Evolutionary conservation across 2,888 invertebrate genomes (phyloP).

Genomic region (Hymenopus coronatus): DNA sequence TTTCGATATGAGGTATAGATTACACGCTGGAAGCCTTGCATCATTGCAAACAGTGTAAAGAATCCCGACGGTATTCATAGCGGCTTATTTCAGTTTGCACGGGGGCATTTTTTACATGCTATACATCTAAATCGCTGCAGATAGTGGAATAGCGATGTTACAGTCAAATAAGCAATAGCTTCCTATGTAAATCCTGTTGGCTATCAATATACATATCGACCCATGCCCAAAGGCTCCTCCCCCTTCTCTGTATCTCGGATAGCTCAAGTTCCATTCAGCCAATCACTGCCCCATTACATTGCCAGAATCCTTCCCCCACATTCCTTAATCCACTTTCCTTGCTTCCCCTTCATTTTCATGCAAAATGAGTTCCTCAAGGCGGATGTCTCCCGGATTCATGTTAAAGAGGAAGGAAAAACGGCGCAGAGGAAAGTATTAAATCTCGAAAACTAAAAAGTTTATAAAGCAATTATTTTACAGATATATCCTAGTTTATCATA

Average conservation of each 20-base stretch:
- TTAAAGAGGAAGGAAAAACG: not conserved
- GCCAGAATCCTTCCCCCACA: not conserved
- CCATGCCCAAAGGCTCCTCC: not conserved
- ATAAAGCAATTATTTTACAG: too few species aligned
- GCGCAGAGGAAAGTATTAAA: too few species aligned
- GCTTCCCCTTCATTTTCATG: not conserved
- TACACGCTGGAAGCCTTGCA: too few species aligned
- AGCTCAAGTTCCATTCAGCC: not conserved
- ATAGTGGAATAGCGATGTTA: not conserved
- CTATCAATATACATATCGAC: too few species aligned
- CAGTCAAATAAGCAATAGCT: not conserved
- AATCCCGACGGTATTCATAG: too few species aligned
- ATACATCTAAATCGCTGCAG: too few species aligned
- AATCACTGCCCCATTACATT: not conserved
- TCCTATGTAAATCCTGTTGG: not conserved
- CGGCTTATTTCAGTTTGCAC: too few species aligned
- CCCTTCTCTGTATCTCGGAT: not conserved
- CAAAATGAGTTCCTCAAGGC: not conserved
- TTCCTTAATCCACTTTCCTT: not conserved
- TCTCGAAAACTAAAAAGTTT: too few species aligned
- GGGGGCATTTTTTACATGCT: too few species aligned
- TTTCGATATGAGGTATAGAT: too few species aligned
- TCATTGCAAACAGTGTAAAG: too few species aligned
- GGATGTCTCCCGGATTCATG: not conserved
- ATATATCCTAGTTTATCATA: too few species aligned